A percentile compares a stretch with the other conserved stretches of the same genome.
These are phyloP conservation scores for Drosophila recens DNA, from an alignment of 2,888 invertebrate species.

Conservation along the genomic window DNA sequence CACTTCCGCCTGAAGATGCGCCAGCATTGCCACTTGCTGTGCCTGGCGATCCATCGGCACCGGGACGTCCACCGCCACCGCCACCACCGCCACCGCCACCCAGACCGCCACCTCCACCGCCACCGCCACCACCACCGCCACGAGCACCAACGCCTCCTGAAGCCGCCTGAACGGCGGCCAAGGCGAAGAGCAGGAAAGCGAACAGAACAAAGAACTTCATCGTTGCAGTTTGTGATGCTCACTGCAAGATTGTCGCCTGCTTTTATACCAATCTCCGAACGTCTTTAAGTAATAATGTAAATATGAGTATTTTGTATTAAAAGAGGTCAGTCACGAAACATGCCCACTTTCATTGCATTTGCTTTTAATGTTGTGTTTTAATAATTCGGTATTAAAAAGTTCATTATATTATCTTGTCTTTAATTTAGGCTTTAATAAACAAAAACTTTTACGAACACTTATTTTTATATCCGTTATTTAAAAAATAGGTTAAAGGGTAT, in stretches of 20 bases:
- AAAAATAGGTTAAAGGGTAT: no score
- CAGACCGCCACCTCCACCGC: not conserved
- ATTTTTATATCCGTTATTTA: no score
- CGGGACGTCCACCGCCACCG: no score
- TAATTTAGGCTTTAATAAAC: no score
- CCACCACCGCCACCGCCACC: not conserved
- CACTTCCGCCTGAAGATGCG: not conserved
- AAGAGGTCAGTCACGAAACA: no score
- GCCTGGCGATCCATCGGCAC: not conserved
- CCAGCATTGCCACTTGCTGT: constrained; percentile 4
- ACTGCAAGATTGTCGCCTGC: constrained; percentile 26
- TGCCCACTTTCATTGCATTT: no score
- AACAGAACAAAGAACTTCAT: constrained; percentile 71
- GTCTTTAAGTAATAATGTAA: no score
- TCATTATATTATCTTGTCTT: no score
- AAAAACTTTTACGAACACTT: no score
- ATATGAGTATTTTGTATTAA: no score
- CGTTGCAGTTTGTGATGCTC: constrained; percentile 39
- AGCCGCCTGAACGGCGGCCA: constrained; percentile 52
- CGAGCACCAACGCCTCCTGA: constrained; percentile 8
- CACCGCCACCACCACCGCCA: not conserved
- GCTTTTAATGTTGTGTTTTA: no score
- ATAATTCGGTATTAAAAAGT: no score
- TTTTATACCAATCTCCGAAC: constrained; percentile 36
- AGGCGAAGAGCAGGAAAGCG: constrained; percentile 57